Base-by-base conservation (phyloP, 2,888 invertebrate genomes). In the Ypsolopha sequella region DNA sequence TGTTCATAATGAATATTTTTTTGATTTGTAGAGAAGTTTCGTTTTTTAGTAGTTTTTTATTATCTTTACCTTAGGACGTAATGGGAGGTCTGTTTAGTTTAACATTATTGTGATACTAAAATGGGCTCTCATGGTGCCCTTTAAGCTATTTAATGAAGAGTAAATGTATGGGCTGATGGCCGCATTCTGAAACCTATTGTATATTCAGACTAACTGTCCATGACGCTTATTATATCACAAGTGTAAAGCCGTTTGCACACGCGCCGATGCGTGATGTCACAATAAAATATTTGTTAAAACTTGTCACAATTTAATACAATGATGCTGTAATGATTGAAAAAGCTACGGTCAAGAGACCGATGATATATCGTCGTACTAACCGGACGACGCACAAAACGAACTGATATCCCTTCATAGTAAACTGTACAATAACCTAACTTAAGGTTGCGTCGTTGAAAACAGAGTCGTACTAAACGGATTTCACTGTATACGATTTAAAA, bases 61-160 rank as follows among this genome's bases (percentile, higher is more conserved):
- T 69, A 73, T 68, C 66, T 69, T 68, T 68, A 66, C 11, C 33
- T 51, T 49, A 52, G 46, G 48, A 51, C 14, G 38, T 45, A 45
- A 36, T 69, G 72, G 72, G 76, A 77, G 71, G 73, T 76, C 67
- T 61, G 64, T 79, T 81, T 78, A 75, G 76, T 79, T 79, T 71
- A 71, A 76, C 78, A 73, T 72, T 64, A 77, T 80, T 82, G 82
- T 84, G 82, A 81, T 82, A 81, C 76, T 80, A 76, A 72, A 70
- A 66, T 71, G 80, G 80, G 81, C 74, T 68, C 73, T 73, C 70
- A 64, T 62, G 67, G 66, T 67, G 76, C 75, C 73, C 76, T 68
- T 68, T 77, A 76, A 79, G 78, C 65, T 78, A 70, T 72, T 70
- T 75, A 70, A 68, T 66, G 56, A 60, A 62, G 61, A 58, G 59